A percentile compares a stretch with the other conserved stretches of the same genome.
Conservation (phyloP, 2,888 invertebrate species). For the Oxystoma pomonae region DNA sequence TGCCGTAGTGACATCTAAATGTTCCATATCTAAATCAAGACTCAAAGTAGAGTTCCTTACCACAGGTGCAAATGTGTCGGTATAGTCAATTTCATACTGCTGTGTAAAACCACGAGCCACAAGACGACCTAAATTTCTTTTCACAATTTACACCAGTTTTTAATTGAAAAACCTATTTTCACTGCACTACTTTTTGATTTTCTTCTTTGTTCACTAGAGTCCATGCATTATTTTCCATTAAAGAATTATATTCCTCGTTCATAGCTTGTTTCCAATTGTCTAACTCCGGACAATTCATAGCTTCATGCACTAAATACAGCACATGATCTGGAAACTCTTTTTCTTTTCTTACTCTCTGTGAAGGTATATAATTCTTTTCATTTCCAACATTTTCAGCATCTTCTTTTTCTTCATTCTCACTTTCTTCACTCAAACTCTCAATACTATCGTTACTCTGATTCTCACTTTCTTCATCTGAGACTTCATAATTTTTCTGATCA, state of each 20-base stretch:
- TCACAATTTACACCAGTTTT: no score
- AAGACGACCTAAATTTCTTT: constrained; percentile 6
- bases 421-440: neutral
- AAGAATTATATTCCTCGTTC: constrained; percentile 28
- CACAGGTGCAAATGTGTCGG: no score
- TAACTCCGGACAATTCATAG: constrained; percentile 26
- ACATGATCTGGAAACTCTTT: constrained; percentile 16
- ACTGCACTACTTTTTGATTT: constrained; percentile 23
- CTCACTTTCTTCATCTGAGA: neutral
- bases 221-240: constrained; percentile 33
- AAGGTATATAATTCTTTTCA: neutral
- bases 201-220: constrained; percentile 24
- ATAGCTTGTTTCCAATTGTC: constrained; percentile 29
- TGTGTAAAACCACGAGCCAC: constrained; percentile 35
- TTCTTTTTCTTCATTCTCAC: constrained; percentile 4
- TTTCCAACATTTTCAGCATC: neutral
- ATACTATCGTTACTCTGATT: neutral
- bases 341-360: constrained; percentile 12
- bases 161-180: constrained; percentile 34
- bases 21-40: constrained; percentile 12
- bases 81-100: constrained; percentile 29
- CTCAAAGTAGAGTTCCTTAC: constrained; percentile 29
- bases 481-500: neutral
- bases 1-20: constrained; percentile 18
- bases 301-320: constrained; percentile 22